Percentiles rank a stretch among this genome's conserved stretches.
phyloP scores from a whole-genome alignment of 2,797 vertebrate species.

The Brachyalestes nurse region DNA sequence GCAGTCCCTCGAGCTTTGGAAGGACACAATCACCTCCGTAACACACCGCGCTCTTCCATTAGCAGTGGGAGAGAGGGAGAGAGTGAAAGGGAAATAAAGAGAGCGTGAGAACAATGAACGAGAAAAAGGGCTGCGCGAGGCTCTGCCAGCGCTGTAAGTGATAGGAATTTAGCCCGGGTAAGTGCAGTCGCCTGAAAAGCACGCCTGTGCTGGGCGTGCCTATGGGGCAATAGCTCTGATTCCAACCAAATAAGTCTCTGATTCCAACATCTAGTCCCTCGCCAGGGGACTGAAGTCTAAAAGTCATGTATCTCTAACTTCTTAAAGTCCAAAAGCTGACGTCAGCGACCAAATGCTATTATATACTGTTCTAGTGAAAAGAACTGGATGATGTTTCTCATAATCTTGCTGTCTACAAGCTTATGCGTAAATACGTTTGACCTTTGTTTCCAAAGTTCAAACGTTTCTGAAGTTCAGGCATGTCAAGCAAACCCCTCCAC shows the following conservation, averaged over 20 bases:
- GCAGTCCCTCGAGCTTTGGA: slow-evolving; percentile 8
- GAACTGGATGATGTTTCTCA: too few relatives aligned
- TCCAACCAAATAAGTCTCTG: slow-evolving; percentile 34
- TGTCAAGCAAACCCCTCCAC: too few relatives aligned
- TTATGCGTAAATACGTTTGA: too few relatives aligned
- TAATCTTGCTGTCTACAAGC: too few relatives aligned
- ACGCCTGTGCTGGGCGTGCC: not conserved
- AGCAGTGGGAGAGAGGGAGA: slow-evolving; percentile 33
- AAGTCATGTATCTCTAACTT: slow-evolving; percentile 3
- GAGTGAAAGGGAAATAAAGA: slow-evolving; percentile 51
- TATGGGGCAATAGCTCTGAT: slow-evolving; percentile 6
- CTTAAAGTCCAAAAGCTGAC: not conserved
- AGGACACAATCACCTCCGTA: slow-evolving; percentile 36
- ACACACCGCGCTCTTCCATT: slow-evolving; percentile 19
- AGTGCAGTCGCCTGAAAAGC: slow-evolving; percentile 51
- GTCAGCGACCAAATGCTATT: not conserved
- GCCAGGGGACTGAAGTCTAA: not conserved
- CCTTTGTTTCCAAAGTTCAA: too few relatives aligned
- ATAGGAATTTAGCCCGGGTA: slow-evolving; percentile 47
- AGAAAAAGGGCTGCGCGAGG: not conserved
- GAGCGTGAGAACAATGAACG: not conserved
- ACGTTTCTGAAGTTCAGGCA: too few relatives aligned
- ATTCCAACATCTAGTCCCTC: slow-evolving; percentile 53
- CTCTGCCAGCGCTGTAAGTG: slow-evolving; percentile 50
- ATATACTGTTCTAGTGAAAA: too few relatives aligned